A percentile compares a stretch with the other conserved stretches of the same genome.
Conservation (phyloP, 2,113 vertebrate genomes). For the Galeopterus variegatus region DNA sequence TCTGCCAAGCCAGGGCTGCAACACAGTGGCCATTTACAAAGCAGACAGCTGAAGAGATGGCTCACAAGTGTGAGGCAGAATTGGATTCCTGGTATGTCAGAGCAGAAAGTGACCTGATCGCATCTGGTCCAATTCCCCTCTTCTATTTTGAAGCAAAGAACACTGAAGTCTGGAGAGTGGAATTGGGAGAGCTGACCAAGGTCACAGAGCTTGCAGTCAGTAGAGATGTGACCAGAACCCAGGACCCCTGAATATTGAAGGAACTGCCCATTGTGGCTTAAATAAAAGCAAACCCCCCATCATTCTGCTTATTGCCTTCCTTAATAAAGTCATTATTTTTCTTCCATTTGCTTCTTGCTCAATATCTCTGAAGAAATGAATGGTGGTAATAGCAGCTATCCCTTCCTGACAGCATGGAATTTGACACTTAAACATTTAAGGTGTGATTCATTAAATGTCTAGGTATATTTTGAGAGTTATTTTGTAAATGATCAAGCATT, state of each 20-base stretch:
- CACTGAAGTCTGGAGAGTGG: not conserved
- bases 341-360: conserved; percentile 4
- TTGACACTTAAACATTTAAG: conserved; percentile 8
- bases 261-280: not conserved
- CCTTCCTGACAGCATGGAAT: not conserved
- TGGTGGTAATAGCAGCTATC: not conserved
- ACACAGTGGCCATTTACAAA: conserved; percentile 76
- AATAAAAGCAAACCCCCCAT: not conserved
- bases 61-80: not conserved
- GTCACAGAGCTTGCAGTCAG: not conserved
- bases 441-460: conserved; percentile 55
- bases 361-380: conserved; percentile 54
- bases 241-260: no score
- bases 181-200: not conserved
- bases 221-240: fast-evolving
- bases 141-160: not conserved
- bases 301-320: not conserved
- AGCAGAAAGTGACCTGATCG: not conserved
- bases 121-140: fast-evolving
- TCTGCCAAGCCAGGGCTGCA: not conserved
- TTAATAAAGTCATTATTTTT: conserved; percentile 28
- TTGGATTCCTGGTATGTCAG: not conserved
- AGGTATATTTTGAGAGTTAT: conserved; percentile 16
- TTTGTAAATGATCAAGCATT: conserved; percentile 52
- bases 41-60: conserved; percentile 50